phyloP scores from a whole-genome alignment of 2,888 invertebrate genomes.

The Eucera pruinosa region DNA sequence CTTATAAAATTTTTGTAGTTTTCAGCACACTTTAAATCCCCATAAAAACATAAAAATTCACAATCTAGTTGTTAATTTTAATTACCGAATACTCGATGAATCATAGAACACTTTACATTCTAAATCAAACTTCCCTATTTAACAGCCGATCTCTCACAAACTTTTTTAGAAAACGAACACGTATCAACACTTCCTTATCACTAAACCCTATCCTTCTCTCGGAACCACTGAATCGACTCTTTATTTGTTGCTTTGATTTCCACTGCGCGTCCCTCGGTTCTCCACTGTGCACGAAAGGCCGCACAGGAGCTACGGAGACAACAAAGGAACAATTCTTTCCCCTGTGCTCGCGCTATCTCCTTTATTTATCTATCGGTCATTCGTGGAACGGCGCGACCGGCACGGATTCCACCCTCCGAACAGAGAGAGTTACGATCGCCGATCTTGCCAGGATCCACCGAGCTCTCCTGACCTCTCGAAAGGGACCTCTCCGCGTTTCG shows the following conservation, averaged over 20 bases:
- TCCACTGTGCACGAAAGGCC: neutral
- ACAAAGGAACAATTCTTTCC: slow-evolving; percentile 64
- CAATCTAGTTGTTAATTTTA: too few relatives aligned
- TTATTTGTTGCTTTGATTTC: slow-evolving; percentile 37
- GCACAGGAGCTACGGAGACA: slow-evolving; percentile 54
- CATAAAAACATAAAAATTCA: too few relatives aligned
- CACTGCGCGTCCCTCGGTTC: slow-evolving; percentile 8
- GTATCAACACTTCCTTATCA: slow-evolving; percentile 16
- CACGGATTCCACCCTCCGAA: slow-evolving; percentile 48
- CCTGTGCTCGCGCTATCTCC: slow-evolving; percentile 49
- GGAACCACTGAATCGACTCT: slow-evolving; percentile 25
- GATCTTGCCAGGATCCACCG: slow-evolving; percentile 61
- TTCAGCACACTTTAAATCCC: too few relatives aligned
- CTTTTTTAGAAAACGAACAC: neutral
- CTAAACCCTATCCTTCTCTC: neutral
- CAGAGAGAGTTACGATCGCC: slow-evolving; percentile 60
- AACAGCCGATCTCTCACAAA: too few relatives aligned
- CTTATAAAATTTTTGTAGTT: too few relatives aligned
- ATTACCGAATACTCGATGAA: too few relatives aligned
- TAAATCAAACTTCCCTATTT: too few relatives aligned
- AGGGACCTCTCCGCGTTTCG: slow-evolving; percentile 52
- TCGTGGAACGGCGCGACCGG: slow-evolving; percentile 52
- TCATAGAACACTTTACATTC: too few relatives aligned
- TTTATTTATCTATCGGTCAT: slow-evolving; percentile 63
- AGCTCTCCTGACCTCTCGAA: slow-evolving; percentile 65